These are phyloP conservation scores for Temnothorax ravouxi DNA, from an alignment of 2,888 invertebrate species.

Conservation along the genomic window DNA sequence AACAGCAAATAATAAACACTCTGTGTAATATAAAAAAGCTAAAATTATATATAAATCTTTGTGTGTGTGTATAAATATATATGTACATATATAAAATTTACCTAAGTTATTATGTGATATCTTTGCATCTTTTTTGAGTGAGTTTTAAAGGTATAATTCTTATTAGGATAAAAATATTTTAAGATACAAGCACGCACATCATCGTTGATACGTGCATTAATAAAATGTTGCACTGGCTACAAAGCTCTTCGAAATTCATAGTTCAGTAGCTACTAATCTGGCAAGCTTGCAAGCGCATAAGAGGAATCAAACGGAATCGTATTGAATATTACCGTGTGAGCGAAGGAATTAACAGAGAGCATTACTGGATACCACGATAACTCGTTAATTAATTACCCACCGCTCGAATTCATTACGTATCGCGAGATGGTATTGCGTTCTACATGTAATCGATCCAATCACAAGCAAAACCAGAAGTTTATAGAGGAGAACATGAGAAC, in stretches of 20 bases:
- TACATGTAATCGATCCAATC: conserved; percentile 48
- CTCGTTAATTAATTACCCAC: conserved; percentile 56
- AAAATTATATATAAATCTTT: neutral
- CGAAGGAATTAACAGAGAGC: conserved; percentile 27
- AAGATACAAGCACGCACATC: neutral
- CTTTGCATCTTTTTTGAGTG: neutral
- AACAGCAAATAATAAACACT: neutral
- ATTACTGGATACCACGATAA: conserved; percentile 17
- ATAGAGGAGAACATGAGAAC: neutral
- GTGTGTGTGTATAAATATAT: neutral
- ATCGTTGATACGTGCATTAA: neutral
- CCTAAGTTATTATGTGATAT: neutral
- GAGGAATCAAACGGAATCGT: conserved; percentile 16
- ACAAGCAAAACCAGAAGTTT: conserved; percentile 29
- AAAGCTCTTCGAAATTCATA: conserved; percentile 7
- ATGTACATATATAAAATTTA: neutral
- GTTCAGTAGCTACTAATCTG: conserved; percentile 15
- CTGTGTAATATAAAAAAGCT: neutral
- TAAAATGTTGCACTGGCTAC: neutral
- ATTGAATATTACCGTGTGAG: conserved; percentile 25
- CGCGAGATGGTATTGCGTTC: conserved; percentile 31
- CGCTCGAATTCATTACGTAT: conserved; percentile 53
- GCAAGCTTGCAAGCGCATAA: neutral
- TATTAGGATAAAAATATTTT: neutral
- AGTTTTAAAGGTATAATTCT: neutral